Base-by-base conservation (phyloP, 2,113 vertebrate species). In the Plotosus lineatus region DNA sequence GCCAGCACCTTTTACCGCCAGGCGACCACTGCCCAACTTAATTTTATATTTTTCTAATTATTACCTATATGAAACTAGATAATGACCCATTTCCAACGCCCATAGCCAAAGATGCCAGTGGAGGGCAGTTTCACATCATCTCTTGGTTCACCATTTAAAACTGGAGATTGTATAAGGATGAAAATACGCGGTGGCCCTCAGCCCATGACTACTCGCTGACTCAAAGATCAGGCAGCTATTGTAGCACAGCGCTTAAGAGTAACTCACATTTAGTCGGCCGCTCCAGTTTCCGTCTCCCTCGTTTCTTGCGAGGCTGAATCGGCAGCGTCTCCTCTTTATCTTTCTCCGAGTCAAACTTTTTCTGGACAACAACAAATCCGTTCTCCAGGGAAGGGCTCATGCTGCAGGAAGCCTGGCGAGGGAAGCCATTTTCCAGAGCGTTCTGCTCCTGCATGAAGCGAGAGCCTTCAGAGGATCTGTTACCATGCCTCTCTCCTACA, bases 251-350 rank as follows among this genome's bases (percentile, higher is more conserved):
- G 28, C 42, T 55, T 51, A 73, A 81, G 48, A 8, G 9, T 86
- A 75, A 91, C 95, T 95, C 90, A 96, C 95, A 93, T 93, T 96
- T 95, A 17, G 95, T 95, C 1, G 94, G 85, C 51, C 90, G 91
- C 86, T 95, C 95, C 88, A 95, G 92, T 94, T 96, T 95, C 93
- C 95, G 93, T 86, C 94, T 92, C 46, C 94, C 95, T 87, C 94
- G 89, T 87, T 95, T 96, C 91, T 94, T 95, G 86, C 89, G 90
- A 75, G 85, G 82, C 56, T 86, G 88, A 28, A 84, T 82, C 40
- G 81, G 87, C 88, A 91, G 87, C 63, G 87, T 83, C 90, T 96
- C 93, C 85, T 95, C 94, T 85, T 94, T 94, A 77, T 95, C 94
- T 28, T 93, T 92, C 75, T 92, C 91, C 1, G 90, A 88, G 79